Evolutionary conservation across 2,797 vertebrate genomes (phyloP).

Genomic region (Platalea minor): DNA sequence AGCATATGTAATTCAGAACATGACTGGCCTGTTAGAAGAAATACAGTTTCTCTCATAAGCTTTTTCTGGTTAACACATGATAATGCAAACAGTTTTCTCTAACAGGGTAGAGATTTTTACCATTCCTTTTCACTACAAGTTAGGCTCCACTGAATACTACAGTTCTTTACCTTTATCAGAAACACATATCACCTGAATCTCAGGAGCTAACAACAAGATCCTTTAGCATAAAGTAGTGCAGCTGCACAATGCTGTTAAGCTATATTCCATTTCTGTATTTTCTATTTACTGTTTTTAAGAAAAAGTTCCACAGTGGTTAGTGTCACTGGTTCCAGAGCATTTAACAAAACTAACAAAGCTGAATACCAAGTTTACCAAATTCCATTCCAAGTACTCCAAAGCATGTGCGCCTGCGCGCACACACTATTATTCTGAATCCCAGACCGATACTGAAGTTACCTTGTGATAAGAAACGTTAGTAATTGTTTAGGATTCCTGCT

Average conservation of each 20-base stretch:
- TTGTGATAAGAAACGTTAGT: neutral
- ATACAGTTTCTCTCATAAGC: neutral
- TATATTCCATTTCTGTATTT: neutral
- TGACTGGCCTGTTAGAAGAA: neutral
- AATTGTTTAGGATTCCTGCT: neutral
- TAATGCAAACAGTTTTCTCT: neutral
- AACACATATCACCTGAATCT: neutral
- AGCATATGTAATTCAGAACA: neutral
- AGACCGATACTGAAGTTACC: neutral
- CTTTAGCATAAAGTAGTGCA: neutral
- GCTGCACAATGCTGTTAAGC: neutral
- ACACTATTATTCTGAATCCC: neutral
- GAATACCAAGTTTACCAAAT: neutral
- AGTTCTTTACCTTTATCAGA: neutral
- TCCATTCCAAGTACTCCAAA: neutral
- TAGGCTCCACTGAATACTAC: neutral
- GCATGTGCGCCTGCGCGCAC: fast-evolving
- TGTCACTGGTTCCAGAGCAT: neutral
- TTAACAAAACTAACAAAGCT: neutral
- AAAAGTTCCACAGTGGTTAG: neutral
- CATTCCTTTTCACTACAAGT: neutral
- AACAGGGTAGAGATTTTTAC: neutral
- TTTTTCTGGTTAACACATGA: neutral
- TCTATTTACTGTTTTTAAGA: neutral
- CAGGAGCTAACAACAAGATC: neutral